Conservation (phyloP, 2,113 vertebrate species). For the Rutilus rutilus region DNA sequence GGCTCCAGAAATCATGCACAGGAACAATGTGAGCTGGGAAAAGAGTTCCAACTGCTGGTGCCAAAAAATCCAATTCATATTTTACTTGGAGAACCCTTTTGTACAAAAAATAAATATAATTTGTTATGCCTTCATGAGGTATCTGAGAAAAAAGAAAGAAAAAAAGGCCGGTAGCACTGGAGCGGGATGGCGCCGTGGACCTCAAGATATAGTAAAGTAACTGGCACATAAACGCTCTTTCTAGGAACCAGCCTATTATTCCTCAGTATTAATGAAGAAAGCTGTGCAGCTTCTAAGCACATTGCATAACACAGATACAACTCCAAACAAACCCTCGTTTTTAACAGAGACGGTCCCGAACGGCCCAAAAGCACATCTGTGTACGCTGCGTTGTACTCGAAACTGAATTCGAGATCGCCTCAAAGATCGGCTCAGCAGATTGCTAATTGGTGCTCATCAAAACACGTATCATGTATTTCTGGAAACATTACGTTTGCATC, state of each 20-base stretch:
- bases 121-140: slow-evolving; percentile 41
- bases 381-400: not conserved
- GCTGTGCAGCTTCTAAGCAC: slow-evolving; percentile 44
- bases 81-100: slow-evolving; percentile 56
- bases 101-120: slow-evolving; percentile 54
- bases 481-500: slow-evolving; percentile 36
- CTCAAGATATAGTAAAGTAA: slow-evolving; percentile 26
- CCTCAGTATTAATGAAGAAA: slow-evolving; percentile 56
- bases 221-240: slow-evolving; percentile 30
- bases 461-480: slow-evolving; percentile 49
- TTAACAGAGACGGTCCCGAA: slow-evolving; percentile 48
- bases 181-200: not conserved
- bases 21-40: slow-evolving; percentile 52
- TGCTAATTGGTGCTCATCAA: slow-evolving; percentile 53
- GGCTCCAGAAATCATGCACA: slow-evolving; percentile 48
- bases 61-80: slow-evolving; percentile 57
- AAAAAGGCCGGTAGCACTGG: not conserved
- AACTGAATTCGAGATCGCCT: slow-evolving; percentile 30
- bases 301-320: slow-evolving; percentile 48
- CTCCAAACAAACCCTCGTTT: slow-evolving; percentile 46
- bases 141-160: slow-evolving; percentile 14
- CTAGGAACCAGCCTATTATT: slow-evolving; percentile 43
- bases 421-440: slow-evolving; percentile 27
- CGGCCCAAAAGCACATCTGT: slow-evolving; percentile 55
- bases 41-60: slow-evolving; percentile 37